Conservation (phyloP, 2,888 invertebrate genomes). For the Ophion obscuratus region DNA sequence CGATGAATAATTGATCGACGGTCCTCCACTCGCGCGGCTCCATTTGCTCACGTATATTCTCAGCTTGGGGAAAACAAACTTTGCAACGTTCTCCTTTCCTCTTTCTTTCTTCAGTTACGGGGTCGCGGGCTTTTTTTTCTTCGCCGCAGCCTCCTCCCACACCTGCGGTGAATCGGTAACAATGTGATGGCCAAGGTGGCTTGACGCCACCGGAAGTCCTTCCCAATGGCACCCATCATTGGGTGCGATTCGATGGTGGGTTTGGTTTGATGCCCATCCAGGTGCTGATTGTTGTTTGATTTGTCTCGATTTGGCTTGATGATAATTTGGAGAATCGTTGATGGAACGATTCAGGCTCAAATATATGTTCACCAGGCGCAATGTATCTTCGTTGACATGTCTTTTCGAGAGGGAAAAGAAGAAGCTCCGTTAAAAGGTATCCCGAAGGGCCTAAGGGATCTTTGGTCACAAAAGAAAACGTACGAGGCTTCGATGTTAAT, state of each 20-base stretch:
- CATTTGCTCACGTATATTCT: constrained; percentile 37
- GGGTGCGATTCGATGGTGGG: no score
- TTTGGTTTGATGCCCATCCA: no score
- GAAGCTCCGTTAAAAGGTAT: no score
- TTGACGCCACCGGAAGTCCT: background rate
- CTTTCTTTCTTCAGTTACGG: background rate
- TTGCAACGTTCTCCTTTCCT: background rate
- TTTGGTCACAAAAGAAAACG: no score
- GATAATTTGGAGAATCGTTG: no score
- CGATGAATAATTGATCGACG: constrained; percentile 63
- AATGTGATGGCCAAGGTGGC: background rate
- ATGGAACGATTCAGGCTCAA: no score
- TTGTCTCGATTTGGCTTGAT: background rate
- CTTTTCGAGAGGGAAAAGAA: no score
- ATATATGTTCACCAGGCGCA: background rate
- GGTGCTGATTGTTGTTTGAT: background rate
- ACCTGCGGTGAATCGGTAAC: background rate
- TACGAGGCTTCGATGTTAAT: background rate
- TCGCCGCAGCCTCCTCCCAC: background rate
- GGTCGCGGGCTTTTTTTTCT: background rate
- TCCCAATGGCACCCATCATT: no score
- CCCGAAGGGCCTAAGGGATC: background rate
- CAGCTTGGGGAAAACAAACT: background rate
- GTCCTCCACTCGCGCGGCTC: constrained; percentile 48
- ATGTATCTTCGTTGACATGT: background rate